These are phyloP conservation scores for Antheraea mylitta DNA, from an alignment of 1,140 invertebrate genomes.

Conservation along the genomic window DNA sequence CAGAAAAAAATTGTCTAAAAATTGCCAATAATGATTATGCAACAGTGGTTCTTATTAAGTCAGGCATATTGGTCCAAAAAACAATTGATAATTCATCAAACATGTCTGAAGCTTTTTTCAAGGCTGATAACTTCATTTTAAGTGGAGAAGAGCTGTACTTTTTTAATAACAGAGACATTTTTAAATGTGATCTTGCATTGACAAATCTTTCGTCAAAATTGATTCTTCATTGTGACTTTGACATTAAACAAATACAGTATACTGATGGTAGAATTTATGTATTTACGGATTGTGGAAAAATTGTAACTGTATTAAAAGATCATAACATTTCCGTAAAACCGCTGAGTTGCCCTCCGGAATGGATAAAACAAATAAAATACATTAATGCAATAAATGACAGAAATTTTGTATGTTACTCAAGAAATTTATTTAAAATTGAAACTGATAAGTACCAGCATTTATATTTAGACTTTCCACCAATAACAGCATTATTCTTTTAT, in stretches of 20 bases:
- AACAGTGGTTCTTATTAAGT: constrained; percentile 47
- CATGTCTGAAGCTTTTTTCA: constrained; percentile 45
- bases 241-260: constrained; percentile 56
- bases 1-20: constrained; percentile 53
- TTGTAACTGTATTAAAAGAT: constrained; percentile 45
- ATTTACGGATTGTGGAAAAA: constrained; percentile 59
- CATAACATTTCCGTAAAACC: constrained; percentile 32
- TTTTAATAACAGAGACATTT: constrained; percentile 53
- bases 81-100: constrained; percentile 33
- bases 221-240: constrained; percentile 48
- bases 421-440: constrained; percentile 59
- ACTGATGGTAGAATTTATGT: constrained; percentile 38
- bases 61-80: constrained; percentile 48
- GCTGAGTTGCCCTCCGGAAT: constrained; percentile 52
- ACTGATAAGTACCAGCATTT: constrained; percentile 54
- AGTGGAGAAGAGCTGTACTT: constrained; percentile 41
- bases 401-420: constrained; percentile 65
- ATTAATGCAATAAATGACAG: constrained; percentile 49
- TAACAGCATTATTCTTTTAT: constrained; percentile 64
- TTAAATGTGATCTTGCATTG: constrained; percentile 45
- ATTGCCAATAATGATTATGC: constrained; percentile 52
- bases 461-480: constrained; percentile 56
- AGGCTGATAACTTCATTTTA: constrained; percentile 56
- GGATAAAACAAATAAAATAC: constrained; percentile 60
- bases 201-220: constrained; percentile 39